phyloP scores from a whole-genome alignment of 2,113 vertebrate species.

The Panthera leo region DNA sequence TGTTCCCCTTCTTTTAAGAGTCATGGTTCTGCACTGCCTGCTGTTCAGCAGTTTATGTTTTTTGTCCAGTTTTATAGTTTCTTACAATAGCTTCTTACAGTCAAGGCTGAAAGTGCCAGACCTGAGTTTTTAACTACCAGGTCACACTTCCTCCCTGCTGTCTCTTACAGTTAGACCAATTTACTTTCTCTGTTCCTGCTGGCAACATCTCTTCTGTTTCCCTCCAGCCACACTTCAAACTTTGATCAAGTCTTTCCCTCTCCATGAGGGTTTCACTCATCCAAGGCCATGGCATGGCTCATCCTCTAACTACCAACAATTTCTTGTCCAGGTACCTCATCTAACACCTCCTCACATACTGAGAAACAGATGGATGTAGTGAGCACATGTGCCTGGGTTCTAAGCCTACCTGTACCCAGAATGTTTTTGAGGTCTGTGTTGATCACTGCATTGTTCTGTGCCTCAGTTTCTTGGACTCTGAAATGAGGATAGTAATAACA shows the following conservation, averaged over 20 bases:
- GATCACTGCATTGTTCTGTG: not conserved
- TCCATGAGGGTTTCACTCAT: not conserved
- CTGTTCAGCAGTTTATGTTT: too few species aligned
- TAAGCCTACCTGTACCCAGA: not conserved
- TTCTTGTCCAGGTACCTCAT: too few species aligned
- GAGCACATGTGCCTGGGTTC: not conserved
- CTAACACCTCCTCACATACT: not conserved
- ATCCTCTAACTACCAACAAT: not conserved
- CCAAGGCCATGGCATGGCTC: not conserved
- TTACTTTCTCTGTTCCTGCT: not conserved
- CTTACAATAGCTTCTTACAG: not conserved
- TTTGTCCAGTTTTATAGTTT: not conserved
- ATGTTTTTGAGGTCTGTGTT: not conserved
- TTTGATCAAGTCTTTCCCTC: not conserved
- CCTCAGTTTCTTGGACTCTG: not conserved
- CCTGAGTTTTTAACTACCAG: not conserved
- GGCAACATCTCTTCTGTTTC: not conserved
- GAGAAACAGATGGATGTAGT: not conserved
- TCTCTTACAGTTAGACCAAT: not conserved
- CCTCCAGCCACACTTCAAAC: not conserved
- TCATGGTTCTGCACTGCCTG: not conserved
- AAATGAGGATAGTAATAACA: not conserved
- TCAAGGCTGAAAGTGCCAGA: not conserved
- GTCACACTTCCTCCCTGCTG: not conserved
- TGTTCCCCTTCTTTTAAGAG: not conserved